Evolutionary conservation across 2,797 vertebrate species (phyloP), one percentile per base, ranked within the genome.

Genomic region (Notolabrus celidotus): DNA sequence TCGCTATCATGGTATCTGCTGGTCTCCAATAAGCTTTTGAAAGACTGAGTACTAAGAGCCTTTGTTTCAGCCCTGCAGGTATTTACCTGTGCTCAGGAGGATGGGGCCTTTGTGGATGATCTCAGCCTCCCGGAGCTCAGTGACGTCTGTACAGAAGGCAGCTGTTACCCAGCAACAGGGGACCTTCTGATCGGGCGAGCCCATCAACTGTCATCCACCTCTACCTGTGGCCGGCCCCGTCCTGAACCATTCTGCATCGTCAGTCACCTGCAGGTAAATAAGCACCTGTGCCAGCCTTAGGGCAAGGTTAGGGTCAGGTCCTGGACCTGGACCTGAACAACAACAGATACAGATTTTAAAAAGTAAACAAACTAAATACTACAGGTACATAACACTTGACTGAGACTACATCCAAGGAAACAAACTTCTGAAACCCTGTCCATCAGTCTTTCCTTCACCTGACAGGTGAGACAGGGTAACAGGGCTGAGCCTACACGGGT

Each of bases 141-240:
- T 69, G 96, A 97, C 10, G 91, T 97, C 52, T 99, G 97, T 79
- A 97, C 96, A 0, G 96, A 98, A 87, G 97, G 97, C 23, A 99
- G 97, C 89, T 99, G 97, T 89, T 99, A 99, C 89, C 97, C 97
- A 0, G 97, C 96, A 83, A 99, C 97, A 0, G 97, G 97, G 29
- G 97, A 99, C 90, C 95, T 99, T 63, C 93, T 99, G 64, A 98
- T 98, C 75, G 97, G 97, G 47, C 91, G 97, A 61, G 92, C 96
- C 2, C 88, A 95, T 62, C 96, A 95, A 54, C 93, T 99, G 5
- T 93, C 88, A 0, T 94, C 96, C 80, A 96, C 94, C 53, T 99
- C 97, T 57, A 98, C 97, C 36, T 98, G 97, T 38, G 97, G 97
- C 33, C 68, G 93, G 39, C 83, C 84, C 5, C 93, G 87, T 23